Evolutionary conservation across 2,888 invertebrate genomes (phyloP).

Genomic region (Drosophila paranaensis): DNA sequence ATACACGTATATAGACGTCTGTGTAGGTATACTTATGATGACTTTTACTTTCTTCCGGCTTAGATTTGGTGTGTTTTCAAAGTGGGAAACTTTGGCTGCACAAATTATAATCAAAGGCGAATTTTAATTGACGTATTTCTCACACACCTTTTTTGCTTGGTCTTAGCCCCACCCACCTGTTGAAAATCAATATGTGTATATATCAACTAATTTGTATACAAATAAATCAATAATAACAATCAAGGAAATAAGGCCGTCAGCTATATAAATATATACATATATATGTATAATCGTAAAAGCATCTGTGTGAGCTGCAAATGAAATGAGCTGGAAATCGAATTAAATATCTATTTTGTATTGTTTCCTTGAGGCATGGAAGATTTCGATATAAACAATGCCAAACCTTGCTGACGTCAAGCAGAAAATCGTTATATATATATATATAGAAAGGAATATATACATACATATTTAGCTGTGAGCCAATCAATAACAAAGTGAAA

Average conservation of each 20-base stretch:
- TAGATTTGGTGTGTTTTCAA: constrained; percentile 35
- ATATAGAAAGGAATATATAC: background rate
- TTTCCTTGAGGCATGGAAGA: constrained; percentile 26
- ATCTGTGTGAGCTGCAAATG: constrained; percentile 33
- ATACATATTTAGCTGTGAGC: constrained; percentile 22
- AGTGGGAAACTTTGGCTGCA: constrained; percentile 32
- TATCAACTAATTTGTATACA: constrained; percentile 29
- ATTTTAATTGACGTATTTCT: constrained; percentile 4
- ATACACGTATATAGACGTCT: background rate
- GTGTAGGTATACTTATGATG: constrained; percentile 11
- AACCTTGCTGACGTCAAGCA: constrained; percentile 52
- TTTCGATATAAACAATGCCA: constrained; percentile 42
- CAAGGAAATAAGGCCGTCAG: constrained; percentile 59
- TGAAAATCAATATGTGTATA: constrained; percentile 47
- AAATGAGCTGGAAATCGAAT: constrained; percentile 38
- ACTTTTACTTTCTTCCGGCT: constrained; percentile 71
- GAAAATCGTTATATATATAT: constrained; percentile 27
- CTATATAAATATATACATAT: too few species aligned
- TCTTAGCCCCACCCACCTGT: constrained; percentile 31
- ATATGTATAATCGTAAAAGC: constrained; percentile 13
- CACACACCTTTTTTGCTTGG: background rate
- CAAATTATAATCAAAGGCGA: constrained; percentile 6
- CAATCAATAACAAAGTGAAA: constrained; percentile 54
- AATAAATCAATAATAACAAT: constrained; percentile 61
- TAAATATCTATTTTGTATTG: constrained; percentile 8